A percentile compares a stretch with the other conserved stretches of the same genome.
Conservation (phyloP, 2,888 invertebrate genomes). For the Xestoiulus laeticollis region DNA sequence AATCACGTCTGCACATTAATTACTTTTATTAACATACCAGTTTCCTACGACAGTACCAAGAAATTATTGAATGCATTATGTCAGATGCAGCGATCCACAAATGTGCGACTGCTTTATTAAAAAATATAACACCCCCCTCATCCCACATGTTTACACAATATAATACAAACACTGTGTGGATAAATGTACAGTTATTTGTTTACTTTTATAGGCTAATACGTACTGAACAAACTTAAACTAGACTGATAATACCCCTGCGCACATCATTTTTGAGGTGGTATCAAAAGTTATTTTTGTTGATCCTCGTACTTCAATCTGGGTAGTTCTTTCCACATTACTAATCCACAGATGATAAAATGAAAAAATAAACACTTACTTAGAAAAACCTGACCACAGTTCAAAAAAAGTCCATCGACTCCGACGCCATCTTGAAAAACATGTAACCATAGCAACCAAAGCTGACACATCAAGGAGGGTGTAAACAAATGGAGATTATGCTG, state of each 20-base stretch:
- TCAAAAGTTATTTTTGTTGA: not conserved
- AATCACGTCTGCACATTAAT: not conserved
- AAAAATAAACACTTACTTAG: not conserved
- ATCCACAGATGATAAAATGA: not conserved
- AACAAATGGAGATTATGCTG: slow-evolving; percentile 1
- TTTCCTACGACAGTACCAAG: slow-evolving; percentile 46
- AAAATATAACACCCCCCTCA: not conserved
- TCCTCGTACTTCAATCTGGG: not conserved
- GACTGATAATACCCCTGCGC: not conserved
- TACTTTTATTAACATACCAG: not conserved
- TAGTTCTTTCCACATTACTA: not conserved
- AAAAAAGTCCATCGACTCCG: not conserved
- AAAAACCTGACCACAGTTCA: not conserved
- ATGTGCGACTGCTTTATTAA: not conserved
- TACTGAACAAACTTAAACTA: not conserved
- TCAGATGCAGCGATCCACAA: not conserved
- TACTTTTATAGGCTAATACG: not conserved
- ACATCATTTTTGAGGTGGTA: not conserved
- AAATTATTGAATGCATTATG: slow-evolving; percentile 46
- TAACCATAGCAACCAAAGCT: slow-evolving; percentile 20
- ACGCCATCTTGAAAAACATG: not conserved
- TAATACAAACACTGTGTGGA: not conserved
- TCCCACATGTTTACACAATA: not conserved
- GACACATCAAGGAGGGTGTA: not conserved
- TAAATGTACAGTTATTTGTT: not conserved